Conservation (phyloP, 2,113 vertebrate species). For the Phocoena sinus region DNA sequence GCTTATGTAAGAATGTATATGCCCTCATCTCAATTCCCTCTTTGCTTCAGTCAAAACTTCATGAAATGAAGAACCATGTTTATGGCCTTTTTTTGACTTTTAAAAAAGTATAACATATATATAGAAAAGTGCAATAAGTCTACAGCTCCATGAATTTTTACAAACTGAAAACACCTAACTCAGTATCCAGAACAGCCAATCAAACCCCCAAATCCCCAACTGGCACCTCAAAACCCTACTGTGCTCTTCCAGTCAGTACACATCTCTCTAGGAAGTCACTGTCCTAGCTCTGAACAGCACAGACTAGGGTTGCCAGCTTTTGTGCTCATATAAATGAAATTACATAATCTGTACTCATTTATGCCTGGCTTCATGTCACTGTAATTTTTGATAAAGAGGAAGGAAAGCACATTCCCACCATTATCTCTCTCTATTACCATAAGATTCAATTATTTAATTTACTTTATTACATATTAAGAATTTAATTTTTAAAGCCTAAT, state of each 20-base stretch:
- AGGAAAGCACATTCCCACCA: not conserved
- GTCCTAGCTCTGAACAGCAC: not conserved
- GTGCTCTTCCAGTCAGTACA: not conserved
- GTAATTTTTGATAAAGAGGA: constrained; percentile 17
- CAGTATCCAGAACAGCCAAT: not conserved
- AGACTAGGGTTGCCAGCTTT: not conserved
- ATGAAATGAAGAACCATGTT: not conserved
- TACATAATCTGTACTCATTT: not conserved
- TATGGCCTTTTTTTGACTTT: not conserved
- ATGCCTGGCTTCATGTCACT: constrained; percentile 36
- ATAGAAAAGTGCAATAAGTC: not conserved
- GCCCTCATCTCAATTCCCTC: not conserved
- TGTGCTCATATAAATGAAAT: constrained; percentile 4
- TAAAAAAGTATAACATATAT: not conserved
- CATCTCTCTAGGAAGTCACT: not conserved
- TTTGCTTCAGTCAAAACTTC: constrained; percentile 23
- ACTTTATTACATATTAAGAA: constrained; percentile 29
- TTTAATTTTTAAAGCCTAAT: constrained; percentile 54
- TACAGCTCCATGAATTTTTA: not conserved
- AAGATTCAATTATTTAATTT: constrained; percentile 56
- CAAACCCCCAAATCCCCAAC: not conserved
- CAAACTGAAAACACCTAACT: not conserved
- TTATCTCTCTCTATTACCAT: constrained; percentile 2
- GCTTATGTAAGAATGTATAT: not conserved
- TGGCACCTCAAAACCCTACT: not conserved